A percentile compares a stretch with the other conserved stretches of the same genome.
Evolutionary conservation across 1,140 invertebrate genomes (phyloP).

Genomic region (Lethrus apterus): DNA sequence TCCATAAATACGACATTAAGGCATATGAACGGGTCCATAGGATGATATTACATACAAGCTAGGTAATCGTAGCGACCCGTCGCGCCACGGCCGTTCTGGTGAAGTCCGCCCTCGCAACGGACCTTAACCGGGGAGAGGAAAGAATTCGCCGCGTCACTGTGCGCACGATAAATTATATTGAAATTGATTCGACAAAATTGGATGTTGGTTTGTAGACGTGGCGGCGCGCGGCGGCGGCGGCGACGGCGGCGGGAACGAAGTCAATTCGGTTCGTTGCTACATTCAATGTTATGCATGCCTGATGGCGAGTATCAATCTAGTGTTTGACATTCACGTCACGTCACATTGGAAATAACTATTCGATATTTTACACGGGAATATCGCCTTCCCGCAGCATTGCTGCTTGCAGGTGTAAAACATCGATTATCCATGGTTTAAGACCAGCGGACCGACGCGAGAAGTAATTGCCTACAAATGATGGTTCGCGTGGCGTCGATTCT

Average conservation of each 20-base stretch:
- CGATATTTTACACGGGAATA: constrained; percentile 21
- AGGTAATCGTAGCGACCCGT: constrained; percentile 10
- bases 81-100: too few species aligned
- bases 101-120: constrained; percentile 1
- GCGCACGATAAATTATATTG: constrained; percentile 17
- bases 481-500: too few species aligned
- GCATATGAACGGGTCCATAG: too few species aligned
- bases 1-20: too few species aligned
- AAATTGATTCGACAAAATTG: constrained; percentile 26
- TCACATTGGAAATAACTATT: constrained; percentile 23
- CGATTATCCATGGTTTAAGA: too few species aligned
- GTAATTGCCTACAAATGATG: too few species aligned
- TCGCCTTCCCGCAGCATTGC: constrained; percentile 16
- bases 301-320: constrained; percentile 24
- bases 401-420: too few species aligned
- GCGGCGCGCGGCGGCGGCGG: constrained; percentile 7
- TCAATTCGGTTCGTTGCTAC: constrained; percentile 15
- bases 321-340: constrained; percentile 25
- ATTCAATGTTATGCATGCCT: constrained; percentile 23
- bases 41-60: too few species aligned
- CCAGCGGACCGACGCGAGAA: too few species aligned
- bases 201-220: constrained; percentile 18
- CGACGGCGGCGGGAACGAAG: background rate
- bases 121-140: constrained; percentile 1
- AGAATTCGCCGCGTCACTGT: constrained; percentile 12